phyloP scores from a whole-genome alignment of 2,888 invertebrate species.

The Uloborus plumipes region DNA sequence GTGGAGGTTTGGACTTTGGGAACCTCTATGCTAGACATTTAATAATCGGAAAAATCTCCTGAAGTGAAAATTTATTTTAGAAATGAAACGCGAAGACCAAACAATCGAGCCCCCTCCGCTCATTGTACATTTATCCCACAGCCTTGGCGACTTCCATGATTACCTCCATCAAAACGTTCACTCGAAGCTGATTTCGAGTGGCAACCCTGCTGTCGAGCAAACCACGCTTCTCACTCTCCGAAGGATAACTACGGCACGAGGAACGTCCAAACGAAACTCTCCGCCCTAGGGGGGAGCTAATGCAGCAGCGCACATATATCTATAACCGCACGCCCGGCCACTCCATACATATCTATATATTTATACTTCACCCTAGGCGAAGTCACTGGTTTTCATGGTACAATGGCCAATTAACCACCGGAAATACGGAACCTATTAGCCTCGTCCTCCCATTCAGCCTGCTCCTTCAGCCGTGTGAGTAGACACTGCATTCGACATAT shows the following conservation, averaged over 20 bases:
- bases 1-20: no score
- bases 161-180: slow-evolving; percentile 20
- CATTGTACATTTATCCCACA: neutral
- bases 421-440: slow-evolving; percentile 57
- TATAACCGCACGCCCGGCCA: neutral
- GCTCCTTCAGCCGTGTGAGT: slow-evolving; percentile 51
- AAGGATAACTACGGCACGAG: slow-evolving; percentile 34
- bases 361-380: slow-evolving; percentile 48
- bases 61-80: no score
- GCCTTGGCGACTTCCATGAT: slow-evolving; percentile 10
- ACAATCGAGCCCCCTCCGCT: neutral
- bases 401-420: slow-evolving; percentile 62
- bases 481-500: slow-evolving; percentile 34
- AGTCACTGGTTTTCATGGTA: slow-evolving; percentile 59
- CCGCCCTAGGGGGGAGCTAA: neutral
- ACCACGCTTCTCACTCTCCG: slow-evolving; percentile 60
- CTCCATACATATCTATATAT: slow-evolving; percentile 33
- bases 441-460: slow-evolving; percentile 32
- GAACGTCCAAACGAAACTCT: slow-evolving; percentile 48
- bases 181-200: neutral
- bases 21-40: no score
- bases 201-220: slow-evolving; percentile 47
- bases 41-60: no score
- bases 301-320: neutral
- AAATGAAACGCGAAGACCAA: no score